Base-by-base conservation (phyloP, 2,797 vertebrate genomes). In the Xenopus petersii region DNA sequence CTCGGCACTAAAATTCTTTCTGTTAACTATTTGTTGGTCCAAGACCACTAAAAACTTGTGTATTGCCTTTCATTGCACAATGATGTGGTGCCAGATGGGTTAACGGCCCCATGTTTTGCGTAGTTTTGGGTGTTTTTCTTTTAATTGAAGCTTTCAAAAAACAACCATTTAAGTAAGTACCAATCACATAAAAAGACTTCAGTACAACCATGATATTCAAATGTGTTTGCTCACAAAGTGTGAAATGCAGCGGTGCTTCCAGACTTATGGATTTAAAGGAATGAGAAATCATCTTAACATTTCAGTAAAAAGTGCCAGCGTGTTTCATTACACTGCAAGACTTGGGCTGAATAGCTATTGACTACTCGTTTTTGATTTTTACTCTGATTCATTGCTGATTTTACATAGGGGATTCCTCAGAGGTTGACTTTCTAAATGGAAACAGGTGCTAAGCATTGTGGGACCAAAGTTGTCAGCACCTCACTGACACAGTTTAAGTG, bases 1-100 rank as follows among this genome's bases (percentile, higher is more conserved):
- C 86, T 80, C 83, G 83, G 84, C 85, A 81, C 82, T 88, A 84
- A 86, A 86, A 87, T 88, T 88, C 89, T 92, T 89, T 88, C 84
- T 90, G 88, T 88, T 88, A 89, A 87, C 85, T 64, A 61, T 70
- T 33, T 70, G 33, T 56, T 16, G 64, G 66, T 66, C 15, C 12
- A 56, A 56, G 5, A 17, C 6, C 15, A 15, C 16, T 5, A 56
- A 56, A 17, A 56, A 51, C 4, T 3, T 17, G 13, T 56, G 4
- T 8, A 56, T 56, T 56, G 54, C 54, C 54, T 8, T 56, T 56
- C 7, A 17, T 56, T 5, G 13, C 1, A 17, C 15, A 56, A 15
- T 56, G 12, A 33, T 60, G 33, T n/a, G n/a, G 54, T 30, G 56
- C 16, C 12, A 42, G 3, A 12, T 42, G 54, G 48, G 21, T 21